phyloP scores from a whole-genome alignment of 2,888 invertebrate genomes.

The Melitaea athalia region DNA sequence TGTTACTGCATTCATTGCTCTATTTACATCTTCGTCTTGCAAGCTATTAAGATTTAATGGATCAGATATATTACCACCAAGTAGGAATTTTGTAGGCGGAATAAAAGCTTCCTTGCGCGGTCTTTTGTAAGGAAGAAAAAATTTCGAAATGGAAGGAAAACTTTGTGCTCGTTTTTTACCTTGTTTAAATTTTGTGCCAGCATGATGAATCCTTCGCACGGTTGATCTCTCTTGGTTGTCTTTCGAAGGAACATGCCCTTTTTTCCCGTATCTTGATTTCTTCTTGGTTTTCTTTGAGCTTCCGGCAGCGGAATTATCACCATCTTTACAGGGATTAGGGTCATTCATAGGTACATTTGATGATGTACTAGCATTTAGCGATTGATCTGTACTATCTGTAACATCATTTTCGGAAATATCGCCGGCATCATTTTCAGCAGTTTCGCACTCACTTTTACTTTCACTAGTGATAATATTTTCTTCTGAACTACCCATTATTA shows the following conservation, averaged over 20 bases:
- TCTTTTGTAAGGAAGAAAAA: slow-evolving; percentile 88
- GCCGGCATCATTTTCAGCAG: slow-evolving; percentile 58
- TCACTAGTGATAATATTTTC: slow-evolving; percentile 60
- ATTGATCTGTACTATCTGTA: slow-evolving; percentile 57
- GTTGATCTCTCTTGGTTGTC: slow-evolving; percentile 68
- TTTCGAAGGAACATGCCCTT: slow-evolving; percentile 66
- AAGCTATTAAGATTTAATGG: slow-evolving; percentile 96
- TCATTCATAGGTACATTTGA: slow-evolving; percentile 53
- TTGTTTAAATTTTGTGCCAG: slow-evolving; percentile 74
- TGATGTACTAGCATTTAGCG: slow-evolving; percentile 50
- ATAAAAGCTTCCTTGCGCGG: slow-evolving; percentile 89
- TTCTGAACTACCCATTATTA: slow-evolving; percentile 72
- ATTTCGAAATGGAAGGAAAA: slow-evolving; percentile 86
- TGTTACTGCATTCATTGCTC: slow-evolving; percentile 93
- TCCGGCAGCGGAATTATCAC: slow-evolving; percentile 52
- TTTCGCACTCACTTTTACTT: slow-evolving; percentile 53
- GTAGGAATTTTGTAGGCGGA: slow-evolving; percentile 94
- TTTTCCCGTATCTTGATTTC: slow-evolving; percentile 74
- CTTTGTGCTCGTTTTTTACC: slow-evolving; percentile 86
- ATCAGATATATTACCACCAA: slow-evolving; percentile 97
- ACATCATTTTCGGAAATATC: slow-evolving; percentile 64
- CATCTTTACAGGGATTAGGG: slow-evolving; percentile 62
- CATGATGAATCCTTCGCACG: slow-evolving; percentile 69
- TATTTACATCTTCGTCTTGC: slow-evolving; percentile 89
- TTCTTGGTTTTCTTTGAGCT: slow-evolving; percentile 71